These are phyloP conservation scores for Raja brachyura DNA, from an alignment of 2,113 vertebrate genomes.

Conservation along the genomic window DNA sequence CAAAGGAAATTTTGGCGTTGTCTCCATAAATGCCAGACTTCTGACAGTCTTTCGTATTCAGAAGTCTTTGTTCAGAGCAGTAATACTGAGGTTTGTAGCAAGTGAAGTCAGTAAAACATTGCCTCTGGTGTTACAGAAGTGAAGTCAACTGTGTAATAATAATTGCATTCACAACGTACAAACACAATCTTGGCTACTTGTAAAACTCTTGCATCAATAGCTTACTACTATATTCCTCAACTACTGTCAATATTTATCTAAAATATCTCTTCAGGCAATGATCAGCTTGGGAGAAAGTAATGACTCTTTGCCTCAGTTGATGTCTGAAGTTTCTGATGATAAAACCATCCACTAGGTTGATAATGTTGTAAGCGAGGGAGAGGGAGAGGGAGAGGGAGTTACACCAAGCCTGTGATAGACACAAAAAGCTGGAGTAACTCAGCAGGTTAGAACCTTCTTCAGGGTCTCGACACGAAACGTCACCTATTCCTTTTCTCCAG, in stretches of 20 bases:
- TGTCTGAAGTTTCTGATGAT: not conserved
- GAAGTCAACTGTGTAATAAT: conserved; percentile 31
- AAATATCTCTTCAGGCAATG: conserved; percentile 28
- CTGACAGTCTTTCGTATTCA: not conserved
- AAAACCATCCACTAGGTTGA: not conserved
- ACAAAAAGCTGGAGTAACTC: too few relatives aligned
- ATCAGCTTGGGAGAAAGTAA: not conserved
- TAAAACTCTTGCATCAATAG: not conserved
- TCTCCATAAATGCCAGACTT: not conserved
- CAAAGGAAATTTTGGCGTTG: too few relatives aligned
- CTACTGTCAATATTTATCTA: conserved; percentile 23
- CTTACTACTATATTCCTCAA: not conserved
- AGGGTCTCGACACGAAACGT: too few relatives aligned
- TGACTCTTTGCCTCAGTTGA: not conserved
- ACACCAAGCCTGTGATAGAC: too few relatives aligned
- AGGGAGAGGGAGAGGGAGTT: not conserved
- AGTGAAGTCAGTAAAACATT: not conserved
- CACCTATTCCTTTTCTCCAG: too few relatives aligned
- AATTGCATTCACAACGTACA: conserved; percentile 17
- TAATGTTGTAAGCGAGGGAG: not conserved
- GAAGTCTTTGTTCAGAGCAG: not conserved
- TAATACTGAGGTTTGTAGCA: not conserved
- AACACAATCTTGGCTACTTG: not conserved
- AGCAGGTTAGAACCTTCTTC: too few relatives aligned
- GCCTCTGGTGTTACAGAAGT: conserved; percentile 16